Percentiles rank a stretch among this genome's conserved stretches.
phyloP scores from a whole-genome alignment of 2,797 vertebrate genomes.

The Hemibagrus guttatus region DNA sequence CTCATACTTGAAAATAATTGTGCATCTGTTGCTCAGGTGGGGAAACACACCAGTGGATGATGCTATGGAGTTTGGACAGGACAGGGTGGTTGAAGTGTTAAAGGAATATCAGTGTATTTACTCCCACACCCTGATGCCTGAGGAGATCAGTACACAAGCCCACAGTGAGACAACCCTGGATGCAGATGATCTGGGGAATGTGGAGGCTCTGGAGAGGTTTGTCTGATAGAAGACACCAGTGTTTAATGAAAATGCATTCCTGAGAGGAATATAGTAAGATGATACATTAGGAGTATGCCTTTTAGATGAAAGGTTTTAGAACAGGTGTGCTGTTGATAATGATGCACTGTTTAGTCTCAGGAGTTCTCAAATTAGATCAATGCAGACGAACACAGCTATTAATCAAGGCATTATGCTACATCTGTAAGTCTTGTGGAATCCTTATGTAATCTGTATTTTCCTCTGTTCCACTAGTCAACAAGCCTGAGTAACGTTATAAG shows the following conservation, averaged over 20 bases:
- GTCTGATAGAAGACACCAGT: slow-evolving; percentile 55
- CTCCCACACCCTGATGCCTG: slow-evolving; percentile 51
- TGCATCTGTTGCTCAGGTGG: slow-evolving; percentile 76
- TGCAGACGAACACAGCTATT: neutral
- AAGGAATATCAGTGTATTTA: slow-evolving; percentile 79
- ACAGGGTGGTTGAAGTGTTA: slow-evolving; percentile 76
- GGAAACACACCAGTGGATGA: slow-evolving; percentile 86
- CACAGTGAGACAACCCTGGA: slow-evolving; percentile 37
- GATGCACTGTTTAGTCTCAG: slow-evolving; percentile 3
- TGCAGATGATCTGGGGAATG: slow-evolving; percentile 68
- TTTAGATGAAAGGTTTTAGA: neutral
- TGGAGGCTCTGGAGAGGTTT: slow-evolving; percentile 67
- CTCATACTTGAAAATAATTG: neutral
- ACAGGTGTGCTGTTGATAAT: slow-evolving; percentile 17
- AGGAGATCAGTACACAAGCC: slow-evolving; percentile 49
- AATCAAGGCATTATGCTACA: neutral
- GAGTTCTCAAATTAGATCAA: slow-evolving; percentile 7
- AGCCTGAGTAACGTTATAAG: neutral
- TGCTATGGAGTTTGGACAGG: slow-evolving; percentile 81
- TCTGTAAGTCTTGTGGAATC: neutral
- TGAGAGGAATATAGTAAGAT: neutral
- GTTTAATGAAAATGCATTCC: slow-evolving; percentile 22
- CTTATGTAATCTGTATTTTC: neutral
- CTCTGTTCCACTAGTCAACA: neutral
- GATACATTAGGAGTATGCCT: neutral